These are phyloP conservation scores for Micromussa lordhowensis DNA, from an alignment of 92 coral and sea anemone genomes.

Conservation along the genomic window DNA sequence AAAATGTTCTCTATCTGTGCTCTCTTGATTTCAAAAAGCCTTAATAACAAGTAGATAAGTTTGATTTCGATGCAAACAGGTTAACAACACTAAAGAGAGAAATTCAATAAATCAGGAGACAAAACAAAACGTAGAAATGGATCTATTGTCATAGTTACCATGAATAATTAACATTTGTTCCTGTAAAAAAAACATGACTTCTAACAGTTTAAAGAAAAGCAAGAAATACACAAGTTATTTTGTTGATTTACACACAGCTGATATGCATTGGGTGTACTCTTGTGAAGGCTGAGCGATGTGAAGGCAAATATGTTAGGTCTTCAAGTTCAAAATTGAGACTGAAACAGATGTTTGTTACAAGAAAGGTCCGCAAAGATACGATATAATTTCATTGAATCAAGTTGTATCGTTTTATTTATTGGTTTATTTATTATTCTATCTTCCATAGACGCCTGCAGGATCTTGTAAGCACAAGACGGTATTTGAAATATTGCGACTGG, in stretches of 20 bases:
- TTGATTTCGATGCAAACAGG: neutral
- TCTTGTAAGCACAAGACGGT: neutral
- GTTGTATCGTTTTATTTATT: neutral
- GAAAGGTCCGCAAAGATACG: neutral
- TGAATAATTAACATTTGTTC: conserved; percentile 2
- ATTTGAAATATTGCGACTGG: neutral
- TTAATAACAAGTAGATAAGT: neutral
- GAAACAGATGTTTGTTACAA: neutral
- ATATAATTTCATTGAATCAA: neutral
- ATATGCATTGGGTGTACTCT: neutral
- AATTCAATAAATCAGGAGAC: neutral
- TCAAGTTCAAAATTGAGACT: neutral
- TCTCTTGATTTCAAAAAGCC: neutral
- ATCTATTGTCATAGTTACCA: neutral
- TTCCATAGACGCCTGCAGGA: neutral
- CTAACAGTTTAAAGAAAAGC: neutral
- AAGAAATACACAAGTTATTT: neutral
- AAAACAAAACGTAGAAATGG: neutral
- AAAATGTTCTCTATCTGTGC: neutral
- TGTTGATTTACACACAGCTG: neutral
- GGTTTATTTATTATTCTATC: too few relatives aligned
- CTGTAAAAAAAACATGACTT: neutral
- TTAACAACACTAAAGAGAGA: neutral
- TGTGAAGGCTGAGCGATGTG: neutral
- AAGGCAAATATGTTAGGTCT: neutral